A percentile compares a stretch with the other conserved stretches of the same genome.
These are phyloP conservation scores for Poeciliopsis prolifica DNA, from an alignment of 2,113 vertebrate species.

Conservation along the genomic window DNA sequence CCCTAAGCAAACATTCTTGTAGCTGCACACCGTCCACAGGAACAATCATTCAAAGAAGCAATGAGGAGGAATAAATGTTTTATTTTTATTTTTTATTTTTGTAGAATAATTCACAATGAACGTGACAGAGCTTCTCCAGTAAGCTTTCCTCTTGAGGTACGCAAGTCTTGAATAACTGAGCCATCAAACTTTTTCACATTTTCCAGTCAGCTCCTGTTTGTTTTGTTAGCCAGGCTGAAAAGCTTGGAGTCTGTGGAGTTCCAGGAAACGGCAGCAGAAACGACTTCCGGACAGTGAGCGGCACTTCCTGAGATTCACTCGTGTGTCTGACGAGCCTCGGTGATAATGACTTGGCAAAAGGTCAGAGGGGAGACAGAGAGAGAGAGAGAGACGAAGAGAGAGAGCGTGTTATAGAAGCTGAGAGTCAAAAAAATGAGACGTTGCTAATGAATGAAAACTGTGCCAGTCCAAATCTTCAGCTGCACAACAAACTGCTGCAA, in stretches of 20 bases:
- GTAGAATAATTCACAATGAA: too few relatives aligned
- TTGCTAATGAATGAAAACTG: slow-evolving; percentile 9
- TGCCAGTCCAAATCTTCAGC: slow-evolving; percentile 33
- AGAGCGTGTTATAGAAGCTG: not conserved
- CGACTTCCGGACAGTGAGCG: not conserved
- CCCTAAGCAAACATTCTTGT: too few relatives aligned
- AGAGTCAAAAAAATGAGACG: slow-evolving; percentile 4
- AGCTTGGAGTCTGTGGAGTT: slow-evolving; percentile 18
- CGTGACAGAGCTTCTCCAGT: too few relatives aligned
- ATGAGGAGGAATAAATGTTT: too few relatives aligned
- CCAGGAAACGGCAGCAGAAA: slow-evolving; percentile 21
- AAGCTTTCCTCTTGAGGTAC: too few relatives aligned
- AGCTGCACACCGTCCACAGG: too few relatives aligned
- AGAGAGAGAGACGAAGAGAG: slow-evolving; percentile 2
- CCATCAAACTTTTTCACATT: not conserved
- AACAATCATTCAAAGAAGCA: too few relatives aligned
- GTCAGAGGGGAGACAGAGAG: not conserved
- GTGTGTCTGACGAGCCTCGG: slow-evolving; percentile 29
- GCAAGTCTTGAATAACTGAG: too few relatives aligned
- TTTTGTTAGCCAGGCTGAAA: slow-evolving; percentile 21
- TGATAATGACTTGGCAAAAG: slow-evolving; percentile 33
- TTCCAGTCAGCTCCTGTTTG: not conserved
- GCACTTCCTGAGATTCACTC: slow-evolving; percentile 34
- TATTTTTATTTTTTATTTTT: too few relatives aligned
- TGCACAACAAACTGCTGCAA: slow-evolving; percentile 22